These are phyloP conservation scores for Scaptomyza montana DNA, from an alignment of 1,140 invertebrate species.

Conservation along the genomic window DNA sequence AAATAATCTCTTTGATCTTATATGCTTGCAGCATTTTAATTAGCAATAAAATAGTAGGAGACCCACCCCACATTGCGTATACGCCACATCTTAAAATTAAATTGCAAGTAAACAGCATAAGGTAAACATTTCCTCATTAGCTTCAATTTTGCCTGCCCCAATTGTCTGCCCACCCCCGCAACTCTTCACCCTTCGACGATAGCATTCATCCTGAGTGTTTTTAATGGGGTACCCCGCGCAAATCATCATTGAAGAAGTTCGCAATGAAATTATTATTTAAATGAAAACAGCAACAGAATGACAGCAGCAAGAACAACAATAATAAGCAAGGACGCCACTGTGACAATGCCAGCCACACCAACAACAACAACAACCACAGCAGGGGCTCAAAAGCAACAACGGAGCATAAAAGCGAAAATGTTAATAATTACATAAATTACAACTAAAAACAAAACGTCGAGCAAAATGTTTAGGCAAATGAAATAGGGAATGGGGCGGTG, in stretches of 20 bases:
- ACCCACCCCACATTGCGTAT: slow-evolving; percentile 33
- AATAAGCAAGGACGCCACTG: slow-evolving; percentile 32
- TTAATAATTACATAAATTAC: slow-evolving; percentile 82
- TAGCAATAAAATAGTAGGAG: slow-evolving; percentile 9
- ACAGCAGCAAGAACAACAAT: slow-evolving; percentile 46
- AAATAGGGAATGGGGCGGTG: slow-evolving; percentile 8
- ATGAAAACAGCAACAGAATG: slow-evolving; percentile 70
- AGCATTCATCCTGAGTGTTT: slow-evolving; percentile 24
- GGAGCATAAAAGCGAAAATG: slow-evolving; percentile 65
- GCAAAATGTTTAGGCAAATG: slow-evolving; percentile 64
- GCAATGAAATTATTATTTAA: slow-evolving; percentile 82
- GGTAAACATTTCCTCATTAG: slow-evolving; percentile 46
- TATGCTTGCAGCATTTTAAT: slow-evolving; percentile 39
- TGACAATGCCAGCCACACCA: slow-evolving; percentile 35
- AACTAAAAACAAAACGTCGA: slow-evolving; percentile 64
- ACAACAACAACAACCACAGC: slow-evolving; percentile 29
- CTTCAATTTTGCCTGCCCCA: background rate
- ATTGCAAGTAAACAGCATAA: slow-evolving; percentile 28
- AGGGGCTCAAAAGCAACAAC: slow-evolving; percentile 28
- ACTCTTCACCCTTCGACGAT: background rate
- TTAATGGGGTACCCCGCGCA: slow-evolving; percentile 27
- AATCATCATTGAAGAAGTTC: slow-evolving; percentile 62
- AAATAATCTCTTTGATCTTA: slow-evolving; percentile 42
- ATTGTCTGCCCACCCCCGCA: background rate
- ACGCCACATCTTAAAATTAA: slow-evolving; percentile 18